phyloP scores from a whole-genome alignment of 2,797 vertebrate genomes.

The Artibeus jamaicensis region DNA sequence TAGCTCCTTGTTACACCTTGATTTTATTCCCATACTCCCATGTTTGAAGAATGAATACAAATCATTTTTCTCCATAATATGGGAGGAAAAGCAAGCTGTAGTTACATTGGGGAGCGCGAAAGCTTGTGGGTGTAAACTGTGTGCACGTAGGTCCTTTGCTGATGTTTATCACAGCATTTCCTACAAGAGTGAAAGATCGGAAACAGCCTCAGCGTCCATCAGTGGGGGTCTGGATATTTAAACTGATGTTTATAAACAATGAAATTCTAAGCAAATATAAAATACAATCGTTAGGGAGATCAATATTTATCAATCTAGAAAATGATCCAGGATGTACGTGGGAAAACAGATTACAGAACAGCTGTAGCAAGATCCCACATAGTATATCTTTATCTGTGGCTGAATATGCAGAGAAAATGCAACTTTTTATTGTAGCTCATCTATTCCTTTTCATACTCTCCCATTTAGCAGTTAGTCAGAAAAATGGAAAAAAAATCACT shows the following conservation, averaged over 20 bases:
- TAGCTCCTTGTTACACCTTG: background rate
- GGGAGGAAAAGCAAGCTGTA: background rate
- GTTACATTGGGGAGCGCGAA: background rate
- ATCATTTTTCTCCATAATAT: background rate
- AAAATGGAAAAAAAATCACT: background rate
- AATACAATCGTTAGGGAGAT: background rate
- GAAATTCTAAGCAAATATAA: background rate
- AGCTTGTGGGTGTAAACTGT: background rate
- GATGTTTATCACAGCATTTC: background rate
- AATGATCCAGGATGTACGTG: background rate
- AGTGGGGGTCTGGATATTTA: background rate
- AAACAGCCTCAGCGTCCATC: background rate
- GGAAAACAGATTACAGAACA: background rate
- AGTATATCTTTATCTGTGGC: background rate
- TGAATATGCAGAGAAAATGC: background rate
- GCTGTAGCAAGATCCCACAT: background rate
- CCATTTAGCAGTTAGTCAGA: background rate
- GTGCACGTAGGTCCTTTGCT: background rate
- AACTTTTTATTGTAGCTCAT: background rate
- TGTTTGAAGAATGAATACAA: background rate
- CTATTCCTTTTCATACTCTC: background rate
- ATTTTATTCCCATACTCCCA: background rate
- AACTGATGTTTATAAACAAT: background rate
- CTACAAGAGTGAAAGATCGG: background rate
- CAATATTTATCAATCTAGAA: background rate